Percentiles rank a stretch among this genome's conserved stretches.
Evolutionary conservation across 2,888 invertebrate genomes (phyloP).

Genomic region (Ecdyonurus torrentis): DNA sequence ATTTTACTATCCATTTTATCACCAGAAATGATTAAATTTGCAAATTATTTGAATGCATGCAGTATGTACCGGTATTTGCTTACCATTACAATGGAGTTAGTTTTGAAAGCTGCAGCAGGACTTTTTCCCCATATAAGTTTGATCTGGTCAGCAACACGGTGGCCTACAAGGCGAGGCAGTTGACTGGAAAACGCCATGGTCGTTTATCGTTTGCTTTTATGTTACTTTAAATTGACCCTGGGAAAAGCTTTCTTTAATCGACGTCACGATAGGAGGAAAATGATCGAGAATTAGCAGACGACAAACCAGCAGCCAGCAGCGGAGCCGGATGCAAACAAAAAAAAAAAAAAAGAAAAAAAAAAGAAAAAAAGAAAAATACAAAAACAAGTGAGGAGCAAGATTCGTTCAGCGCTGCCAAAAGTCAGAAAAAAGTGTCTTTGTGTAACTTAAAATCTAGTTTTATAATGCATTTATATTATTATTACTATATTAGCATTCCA

Average conservation of each 20-base stretch:
- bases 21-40: too few relatives aligned
- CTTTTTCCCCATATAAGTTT: background rate
- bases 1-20: too few relatives aligned
- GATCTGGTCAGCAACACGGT: background rate
- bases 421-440: background rate
- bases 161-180: background rate
- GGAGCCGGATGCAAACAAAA: too few relatives aligned
- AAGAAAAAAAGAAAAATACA: too few relatives aligned
- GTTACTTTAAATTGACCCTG: background rate
- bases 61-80: too few relatives aligned
- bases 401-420: background rate
- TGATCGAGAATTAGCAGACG: background rate
- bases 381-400: background rate
- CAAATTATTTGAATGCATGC: too few relatives aligned
- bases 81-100: background rate
- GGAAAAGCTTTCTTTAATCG: background rate
- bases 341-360: too few relatives aligned
- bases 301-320: background rate
- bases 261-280: background rate
- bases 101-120: background rate
- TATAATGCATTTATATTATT: background rate
- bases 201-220: background rate
- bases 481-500: background rate
- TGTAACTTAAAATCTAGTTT: background rate
- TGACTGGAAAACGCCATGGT: background rate